These are phyloP conservation scores for Brachycybe producta DNA, from an alignment of 2,888 invertebrate species.

Conservation along the genomic window DNA sequence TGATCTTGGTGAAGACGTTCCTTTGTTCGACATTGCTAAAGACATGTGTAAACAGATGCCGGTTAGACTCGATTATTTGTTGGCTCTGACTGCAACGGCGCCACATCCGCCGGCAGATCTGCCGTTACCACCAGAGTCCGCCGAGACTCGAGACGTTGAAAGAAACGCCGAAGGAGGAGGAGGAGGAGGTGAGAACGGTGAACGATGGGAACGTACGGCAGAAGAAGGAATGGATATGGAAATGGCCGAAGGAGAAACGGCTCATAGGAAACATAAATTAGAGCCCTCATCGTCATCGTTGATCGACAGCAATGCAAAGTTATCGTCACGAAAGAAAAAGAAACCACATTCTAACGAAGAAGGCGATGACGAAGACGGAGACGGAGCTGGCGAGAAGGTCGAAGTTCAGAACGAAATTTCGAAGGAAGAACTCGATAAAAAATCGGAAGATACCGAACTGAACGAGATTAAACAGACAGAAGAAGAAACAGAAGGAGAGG, in stretches of 20 bases:
- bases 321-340: slow-evolving; percentile 24
- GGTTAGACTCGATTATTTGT: slow-evolving; percentile 68
- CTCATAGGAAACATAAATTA: slow-evolving; percentile 18
- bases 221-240: slow-evolving; percentile 1
- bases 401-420: slow-evolving; percentile 24
- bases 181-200: not conserved
- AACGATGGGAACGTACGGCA: slow-evolving; percentile 11
- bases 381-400: slow-evolving; percentile 21
- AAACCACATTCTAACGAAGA: no score
- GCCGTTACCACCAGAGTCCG: no score
- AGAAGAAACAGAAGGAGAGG: slow-evolving; percentile 13
- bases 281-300: slow-evolving; percentile 17
- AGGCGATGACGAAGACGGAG: slow-evolving; percentile 8
- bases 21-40: slow-evolving; percentile 72
- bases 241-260: slow-evolving; percentile 14
- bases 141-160: not conserved
- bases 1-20: slow-evolving; percentile 66
- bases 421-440: slow-evolving; percentile 23
- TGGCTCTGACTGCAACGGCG: slow-evolving; percentile 60
- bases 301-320: slow-evolving; percentile 1
- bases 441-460: not conserved
- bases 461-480: not conserved
- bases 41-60: slow-evolving; percentile 81
- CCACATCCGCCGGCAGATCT: slow-evolving; percentile 22
- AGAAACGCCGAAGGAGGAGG: no score